Evolutionary conservation across 2,888 invertebrate species (phyloP), one percentile per base, ranked within the genome.

Genomic region (Hydraecia micacea): DNA sequence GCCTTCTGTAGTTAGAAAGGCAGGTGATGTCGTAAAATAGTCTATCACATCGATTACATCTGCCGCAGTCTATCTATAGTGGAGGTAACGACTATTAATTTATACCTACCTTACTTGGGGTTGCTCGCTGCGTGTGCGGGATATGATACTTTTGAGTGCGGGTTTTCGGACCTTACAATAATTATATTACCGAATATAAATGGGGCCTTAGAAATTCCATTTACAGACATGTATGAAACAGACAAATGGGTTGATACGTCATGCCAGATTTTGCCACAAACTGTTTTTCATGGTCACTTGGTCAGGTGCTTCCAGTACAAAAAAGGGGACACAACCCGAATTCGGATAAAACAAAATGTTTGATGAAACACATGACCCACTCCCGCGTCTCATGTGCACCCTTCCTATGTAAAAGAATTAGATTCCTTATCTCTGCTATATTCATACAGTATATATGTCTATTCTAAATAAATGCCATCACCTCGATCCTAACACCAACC

Each of bases 1-100:
- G 49, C 49, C 15, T 36, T 69, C 42, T 63, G 60, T 65, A 69
- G 63, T 55, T 46, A 70, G 5, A 55, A 42, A 73, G 39, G 71
- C 52, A 58, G 66, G 42, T n/a, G 9, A n/a, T 25, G 58, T 84
- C 84, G 49, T 81, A 42, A 71, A 79, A 71, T 79, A 52, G 62
- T 72, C 15, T 71, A 79, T 49, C 72, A 71, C 13, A 32, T 72
- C 42, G 84, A 84, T 84, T 68, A 49, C 63, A 84, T 84, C 72
- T 72, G 25, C 32, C 80, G 80, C 63, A 79, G 84, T 36, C 32
- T 77, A 52, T 65, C 21, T 62, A 55, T 58, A 55, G 55, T n/a
- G 25, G 15, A 32, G n/a, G n/a, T 49, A 1, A 6, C 15, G 9
- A 42, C 21, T 77, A 25, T 25, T 39, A 42, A 36, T 42, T 36